Conservation (phyloP, 2,888 invertebrate species). For the Synergus umbraculus region DNA sequence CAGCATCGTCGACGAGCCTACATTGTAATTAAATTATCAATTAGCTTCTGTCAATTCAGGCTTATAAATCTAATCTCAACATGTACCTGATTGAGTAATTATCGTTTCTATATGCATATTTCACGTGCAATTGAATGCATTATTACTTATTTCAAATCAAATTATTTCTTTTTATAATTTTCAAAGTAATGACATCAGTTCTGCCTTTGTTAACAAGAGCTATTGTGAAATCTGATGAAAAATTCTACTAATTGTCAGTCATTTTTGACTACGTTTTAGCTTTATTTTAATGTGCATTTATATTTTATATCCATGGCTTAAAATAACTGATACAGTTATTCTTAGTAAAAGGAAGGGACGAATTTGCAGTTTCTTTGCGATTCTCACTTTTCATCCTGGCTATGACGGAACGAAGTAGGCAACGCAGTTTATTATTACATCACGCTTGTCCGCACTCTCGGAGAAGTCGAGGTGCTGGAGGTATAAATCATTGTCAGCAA, state of each 20-base stretch:
- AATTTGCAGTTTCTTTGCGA: not conserved
- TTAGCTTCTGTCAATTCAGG: constrained; percentile 25
- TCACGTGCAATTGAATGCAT: not conserved
- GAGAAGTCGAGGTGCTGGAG: too few species aligned
- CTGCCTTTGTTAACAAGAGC: too few species aligned
- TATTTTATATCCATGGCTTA: not conserved
- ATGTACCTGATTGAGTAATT: not conserved
- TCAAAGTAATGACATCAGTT: too few species aligned
- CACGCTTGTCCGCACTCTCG: not conserved
- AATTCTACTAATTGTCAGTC: too few species aligned
- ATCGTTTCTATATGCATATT: not conserved
- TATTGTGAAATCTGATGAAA: too few species aligned
- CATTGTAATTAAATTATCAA: constrained; percentile 33
- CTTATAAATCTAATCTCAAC: not conserved
- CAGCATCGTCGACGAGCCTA: not conserved
- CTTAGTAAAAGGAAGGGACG: not conserved
- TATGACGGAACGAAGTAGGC: not conserved
- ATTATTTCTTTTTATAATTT: not conserved
- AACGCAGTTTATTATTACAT: constrained; percentile 20
- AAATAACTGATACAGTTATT: not conserved
- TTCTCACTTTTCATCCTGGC: not conserved
- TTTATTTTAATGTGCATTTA: not conserved
- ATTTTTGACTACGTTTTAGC: too few species aligned
- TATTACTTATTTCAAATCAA: not conserved
- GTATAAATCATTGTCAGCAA: too few species aligned